phyloP scores from a whole-genome alignment of 2,888 invertebrate genomes.

The Lycocerus yunnanus region DNA sequence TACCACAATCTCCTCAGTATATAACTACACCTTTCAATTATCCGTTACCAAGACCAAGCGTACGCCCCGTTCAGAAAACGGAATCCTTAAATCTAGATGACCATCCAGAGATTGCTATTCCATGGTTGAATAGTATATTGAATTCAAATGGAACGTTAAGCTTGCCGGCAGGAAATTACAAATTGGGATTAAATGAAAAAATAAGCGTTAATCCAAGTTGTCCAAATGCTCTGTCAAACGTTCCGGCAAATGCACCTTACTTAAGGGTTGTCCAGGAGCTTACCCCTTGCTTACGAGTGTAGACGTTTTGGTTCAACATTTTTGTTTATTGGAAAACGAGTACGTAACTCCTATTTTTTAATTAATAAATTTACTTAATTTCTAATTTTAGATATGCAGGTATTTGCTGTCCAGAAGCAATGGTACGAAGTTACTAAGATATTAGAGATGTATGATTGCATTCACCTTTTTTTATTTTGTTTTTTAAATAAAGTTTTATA shows the following conservation, averaged over 20 bases:
- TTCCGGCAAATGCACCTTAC: background rate
- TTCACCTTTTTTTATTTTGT: background rate
- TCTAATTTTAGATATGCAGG: background rate
- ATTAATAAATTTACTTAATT: background rate
- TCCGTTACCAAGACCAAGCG: background rate
- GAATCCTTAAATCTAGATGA: background rate
- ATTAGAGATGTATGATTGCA: background rate
- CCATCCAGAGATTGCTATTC: background rate
- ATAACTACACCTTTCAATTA: background rate
- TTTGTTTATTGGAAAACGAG: background rate
- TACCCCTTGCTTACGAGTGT: background rate
- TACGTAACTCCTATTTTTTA: background rate
- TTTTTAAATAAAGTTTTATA: background rate
- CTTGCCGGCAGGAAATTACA: background rate
- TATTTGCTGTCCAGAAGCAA: background rate
- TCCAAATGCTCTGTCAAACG: background rate
- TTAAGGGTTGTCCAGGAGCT: background rate
- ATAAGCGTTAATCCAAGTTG: background rate
- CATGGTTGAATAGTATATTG: background rate
- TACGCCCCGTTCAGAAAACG: background rate
- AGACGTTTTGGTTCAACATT: background rate
- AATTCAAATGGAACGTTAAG: background rate
- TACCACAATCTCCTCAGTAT: no score
- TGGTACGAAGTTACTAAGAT: background rate
- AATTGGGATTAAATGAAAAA: background rate